Evolutionary conservation across 2,113 vertebrate genomes (phyloP).

Genomic region (Bos javanicus): DNA sequence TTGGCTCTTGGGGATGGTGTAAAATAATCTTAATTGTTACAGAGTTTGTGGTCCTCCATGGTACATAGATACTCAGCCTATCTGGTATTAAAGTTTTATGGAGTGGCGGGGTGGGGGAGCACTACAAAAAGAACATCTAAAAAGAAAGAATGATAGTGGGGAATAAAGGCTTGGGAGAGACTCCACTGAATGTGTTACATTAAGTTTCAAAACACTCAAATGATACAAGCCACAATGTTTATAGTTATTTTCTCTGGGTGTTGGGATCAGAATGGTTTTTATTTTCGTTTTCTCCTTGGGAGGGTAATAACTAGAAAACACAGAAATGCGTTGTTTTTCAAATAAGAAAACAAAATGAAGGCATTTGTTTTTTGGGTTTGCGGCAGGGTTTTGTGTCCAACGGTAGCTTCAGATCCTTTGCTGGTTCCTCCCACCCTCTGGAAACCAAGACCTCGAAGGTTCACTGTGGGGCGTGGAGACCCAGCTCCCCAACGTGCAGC

Average conservation of each 20-base stretch:
- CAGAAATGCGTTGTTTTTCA: background rate
- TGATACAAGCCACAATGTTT: background rate
- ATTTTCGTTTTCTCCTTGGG: background rate
- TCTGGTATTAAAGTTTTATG: background rate
- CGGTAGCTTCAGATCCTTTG: fast-evolving
- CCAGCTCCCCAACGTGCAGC: background rate
- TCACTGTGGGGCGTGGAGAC: fast-evolving
- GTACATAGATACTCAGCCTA: background rate
- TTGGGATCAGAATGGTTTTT: background rate
- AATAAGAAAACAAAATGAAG: background rate
- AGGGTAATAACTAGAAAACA: background rate
- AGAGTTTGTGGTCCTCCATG: background rate
- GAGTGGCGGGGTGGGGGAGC: too few species aligned
- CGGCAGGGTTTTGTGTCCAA: fast-evolving
- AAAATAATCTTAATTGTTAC: background rate
- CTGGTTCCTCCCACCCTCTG: background rate
- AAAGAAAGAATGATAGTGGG: background rate
- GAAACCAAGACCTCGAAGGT: background rate
- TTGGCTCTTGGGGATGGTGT: background rate
- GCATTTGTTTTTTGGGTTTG: background rate
- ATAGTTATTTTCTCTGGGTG: background rate
- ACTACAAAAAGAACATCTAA: background rate
- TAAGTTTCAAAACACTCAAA: background rate
- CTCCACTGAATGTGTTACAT: background rate
- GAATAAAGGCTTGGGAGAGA: background rate